phyloP scores from a whole-genome alignment of 2,888 invertebrate genomes.

The Epinotia brunnichana region DNA sequence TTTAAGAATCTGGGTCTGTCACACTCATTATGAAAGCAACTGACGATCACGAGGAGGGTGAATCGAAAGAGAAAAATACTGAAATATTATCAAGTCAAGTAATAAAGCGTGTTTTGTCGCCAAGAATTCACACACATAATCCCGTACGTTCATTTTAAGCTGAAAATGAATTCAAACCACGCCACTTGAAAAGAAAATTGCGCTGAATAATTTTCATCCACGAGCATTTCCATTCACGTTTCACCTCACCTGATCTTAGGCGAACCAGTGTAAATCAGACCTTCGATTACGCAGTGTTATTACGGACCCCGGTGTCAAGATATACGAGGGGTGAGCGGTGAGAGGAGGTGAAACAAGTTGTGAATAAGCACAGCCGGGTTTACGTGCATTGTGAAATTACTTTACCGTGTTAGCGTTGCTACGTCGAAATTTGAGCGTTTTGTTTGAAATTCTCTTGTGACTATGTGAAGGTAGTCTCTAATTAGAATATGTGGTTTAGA shows the following conservation, averaged over 20 bases:
- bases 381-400: conserved; percentile 39
- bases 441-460: conserved; percentile 32
- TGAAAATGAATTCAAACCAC: conserved; percentile 70
- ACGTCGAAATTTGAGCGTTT: conserved; percentile 34
- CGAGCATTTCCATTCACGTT: not conserved
- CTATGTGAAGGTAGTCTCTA: not conserved
- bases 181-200: conserved; percentile 61
- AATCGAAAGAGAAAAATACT: too few relatives aligned
- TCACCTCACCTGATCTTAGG: not conserved
- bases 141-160: conserved; percentile 63
- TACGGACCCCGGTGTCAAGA: not conserved
- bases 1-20: too few relatives aligned
- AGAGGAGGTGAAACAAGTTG: not conserved
- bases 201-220: conserved; percentile 64
- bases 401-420: conserved; percentile 39
- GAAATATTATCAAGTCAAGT: not conserved
- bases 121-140: conserved; percentile 57
- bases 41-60: too few relatives aligned
- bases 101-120: not conserved
- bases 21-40: too few relatives aligned
- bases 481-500: conserved; percentile 16
- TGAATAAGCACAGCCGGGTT: conserved; percentile 17
- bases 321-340: not conserved
- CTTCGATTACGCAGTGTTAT: not conserved
- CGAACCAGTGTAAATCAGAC: not conserved